A percentile compares a stretch with the other conserved stretches of the same genome.
phyloP scores from a whole-genome alignment of 2,113 vertebrate genomes.

The Cricetomys ansorgei region DNA sequence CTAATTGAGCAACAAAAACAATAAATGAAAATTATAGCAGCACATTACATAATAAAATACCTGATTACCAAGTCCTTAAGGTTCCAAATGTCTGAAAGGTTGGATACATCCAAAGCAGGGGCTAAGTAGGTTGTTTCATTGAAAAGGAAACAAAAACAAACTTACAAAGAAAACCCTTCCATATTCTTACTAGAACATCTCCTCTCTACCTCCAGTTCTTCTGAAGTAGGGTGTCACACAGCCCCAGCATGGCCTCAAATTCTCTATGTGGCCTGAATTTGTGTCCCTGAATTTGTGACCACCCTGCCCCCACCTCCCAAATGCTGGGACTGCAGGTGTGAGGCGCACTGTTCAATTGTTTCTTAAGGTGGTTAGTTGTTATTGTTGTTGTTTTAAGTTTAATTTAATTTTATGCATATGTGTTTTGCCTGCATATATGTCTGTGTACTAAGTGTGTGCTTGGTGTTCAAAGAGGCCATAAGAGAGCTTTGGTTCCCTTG shows the following conservation, averaged over 20 bases:
- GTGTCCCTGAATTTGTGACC: neutral
- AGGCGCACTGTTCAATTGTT: neutral
- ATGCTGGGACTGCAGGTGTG: neutral
- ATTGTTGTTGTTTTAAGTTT: neutral
- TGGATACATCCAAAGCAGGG: neutral
- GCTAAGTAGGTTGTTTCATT: neutral
- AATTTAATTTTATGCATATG: neutral
- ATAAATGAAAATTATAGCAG: slow-evolving; percentile 9
- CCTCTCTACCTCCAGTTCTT: neutral
- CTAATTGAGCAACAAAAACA: slow-evolving; percentile 22
- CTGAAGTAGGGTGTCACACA: neutral
- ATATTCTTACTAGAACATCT: neutral
- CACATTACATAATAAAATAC: slow-evolving; percentile 1
- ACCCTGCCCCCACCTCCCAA: neutral
- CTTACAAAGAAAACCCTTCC: neutral
- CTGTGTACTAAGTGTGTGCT: too few species aligned
- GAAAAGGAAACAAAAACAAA: neutral
- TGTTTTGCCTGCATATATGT: neutral
- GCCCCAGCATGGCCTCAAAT: neutral
- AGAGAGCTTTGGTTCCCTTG: neutral
- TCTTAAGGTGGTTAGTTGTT: neutral
- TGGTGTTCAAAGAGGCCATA: neutral
- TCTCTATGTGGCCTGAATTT: neutral
- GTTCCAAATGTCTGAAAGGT: slow-evolving; percentile 7
- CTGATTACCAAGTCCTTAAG: neutral